Percentiles rank a stretch among this genome's conserved stretches.
phyloP scores from a whole-genome alignment of 2,113 vertebrate species.

The Sceloporus undulatus region DNA sequence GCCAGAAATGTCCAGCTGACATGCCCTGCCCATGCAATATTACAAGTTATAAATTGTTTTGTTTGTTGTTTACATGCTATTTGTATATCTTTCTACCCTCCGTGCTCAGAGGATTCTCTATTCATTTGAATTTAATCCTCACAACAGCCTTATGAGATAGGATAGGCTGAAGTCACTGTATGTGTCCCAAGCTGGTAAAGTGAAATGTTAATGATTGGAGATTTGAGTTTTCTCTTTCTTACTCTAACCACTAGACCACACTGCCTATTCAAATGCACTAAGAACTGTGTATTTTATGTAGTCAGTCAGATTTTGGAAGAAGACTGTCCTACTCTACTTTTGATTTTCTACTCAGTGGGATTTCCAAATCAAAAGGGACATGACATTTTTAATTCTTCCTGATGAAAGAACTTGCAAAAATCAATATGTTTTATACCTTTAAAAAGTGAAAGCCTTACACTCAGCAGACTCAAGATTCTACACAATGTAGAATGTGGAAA shows the following conservation, averaged over 20 bases:
- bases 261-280: not conserved
- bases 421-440: not conserved
- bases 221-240: not conserved
- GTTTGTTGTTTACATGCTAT: too few relatives aligned
- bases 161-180: too few relatives aligned
- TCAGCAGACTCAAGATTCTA: not conserved
- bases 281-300: not conserved
- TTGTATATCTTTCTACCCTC: too few relatives aligned
- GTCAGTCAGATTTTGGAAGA: not conserved
- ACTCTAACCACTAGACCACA: not conserved
- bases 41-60: too few relatives aligned
- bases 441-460: not conserved
- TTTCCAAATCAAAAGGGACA: not conserved
- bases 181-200: not conserved
- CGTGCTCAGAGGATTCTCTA: not conserved
- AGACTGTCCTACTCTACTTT: too few relatives aligned
- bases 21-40: too few relatives aligned
- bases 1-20: too few relatives aligned
- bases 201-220: not conserved
- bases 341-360: not conserved
- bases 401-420: not conserved
- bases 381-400: not conserved
- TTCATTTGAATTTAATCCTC: not conserved
- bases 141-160: not conserved
- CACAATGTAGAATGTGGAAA: not conserved